Conservation (phyloP, 2,888 invertebrate genomes). For the Chorisops tibialis region DNA sequence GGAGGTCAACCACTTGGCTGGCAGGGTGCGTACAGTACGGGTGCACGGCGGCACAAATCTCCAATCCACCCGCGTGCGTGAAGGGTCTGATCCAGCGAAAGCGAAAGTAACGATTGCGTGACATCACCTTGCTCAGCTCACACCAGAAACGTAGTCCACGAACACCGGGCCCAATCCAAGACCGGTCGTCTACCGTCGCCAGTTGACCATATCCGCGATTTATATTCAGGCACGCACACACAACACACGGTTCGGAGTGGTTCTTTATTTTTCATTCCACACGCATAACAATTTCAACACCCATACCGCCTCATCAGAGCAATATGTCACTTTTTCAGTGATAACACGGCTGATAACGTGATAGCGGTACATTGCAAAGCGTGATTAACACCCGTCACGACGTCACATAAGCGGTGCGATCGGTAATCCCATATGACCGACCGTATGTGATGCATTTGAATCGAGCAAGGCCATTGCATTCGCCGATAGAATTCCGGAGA, state of each 20-base stretch:
- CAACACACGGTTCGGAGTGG: not conserved
- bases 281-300: constrained; percentile 17
- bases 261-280: not conserved
- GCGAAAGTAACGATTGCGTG: constrained; percentile 21
- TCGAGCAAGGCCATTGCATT: too few relatives aligned
- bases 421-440: too few relatives aligned
- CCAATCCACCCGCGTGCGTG: not conserved
- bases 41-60: not conserved
- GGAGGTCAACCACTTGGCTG: constrained; percentile 8
- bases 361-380: too few relatives aligned
- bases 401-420: too few relatives aligned
- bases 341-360: too few relatives aligned
- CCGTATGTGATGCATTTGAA: too few relatives aligned
- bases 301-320: constrained; percentile 1
- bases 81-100: not conserved
- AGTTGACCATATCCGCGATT: not conserved
- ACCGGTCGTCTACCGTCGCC: not conserved
- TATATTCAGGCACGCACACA: not conserved
- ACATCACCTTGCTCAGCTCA: not conserved
- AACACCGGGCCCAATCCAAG: not conserved
- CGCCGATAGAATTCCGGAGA: too few relatives aligned
- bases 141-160: constrained; percentile 1
- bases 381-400: too few relatives aligned
- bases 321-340: too few relatives aligned
- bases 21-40: not conserved